Evolutionary conservation across 2,797 vertebrate genomes (phyloP).

Genomic region (Gambusia yucatana): DNA sequence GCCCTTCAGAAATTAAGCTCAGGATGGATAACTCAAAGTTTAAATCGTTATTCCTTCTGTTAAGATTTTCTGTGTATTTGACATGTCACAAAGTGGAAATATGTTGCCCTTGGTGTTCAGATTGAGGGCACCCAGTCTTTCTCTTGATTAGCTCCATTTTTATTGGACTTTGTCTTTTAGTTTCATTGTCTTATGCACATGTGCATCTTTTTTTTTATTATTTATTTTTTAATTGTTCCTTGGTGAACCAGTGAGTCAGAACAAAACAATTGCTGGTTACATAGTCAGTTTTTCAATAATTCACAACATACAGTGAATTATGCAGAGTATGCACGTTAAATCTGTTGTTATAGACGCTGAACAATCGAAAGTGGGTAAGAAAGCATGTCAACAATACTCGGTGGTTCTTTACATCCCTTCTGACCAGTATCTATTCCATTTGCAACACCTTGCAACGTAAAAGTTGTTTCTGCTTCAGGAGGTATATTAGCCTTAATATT

Average conservation of each 20-base stretch:
- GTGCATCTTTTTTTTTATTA: neutral
- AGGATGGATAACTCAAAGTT: conserved; percentile 14
- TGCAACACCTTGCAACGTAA: neutral
- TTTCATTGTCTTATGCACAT: neutral
- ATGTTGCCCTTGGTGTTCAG: neutral
- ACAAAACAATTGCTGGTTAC: neutral
- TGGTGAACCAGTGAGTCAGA: neutral
- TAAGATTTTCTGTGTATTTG: conserved; percentile 10
- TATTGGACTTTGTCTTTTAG: too few species aligned
- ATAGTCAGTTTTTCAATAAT: neutral
- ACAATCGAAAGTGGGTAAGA: neutral
- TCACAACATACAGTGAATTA: neutral
- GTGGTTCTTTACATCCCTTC: neutral
- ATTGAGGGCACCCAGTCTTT: neutral
- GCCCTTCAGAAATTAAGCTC: conserved; percentile 23
- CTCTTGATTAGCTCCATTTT: neutral
- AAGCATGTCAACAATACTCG: neutral
- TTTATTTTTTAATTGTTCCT: neutral
- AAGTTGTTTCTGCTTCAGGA: neutral
- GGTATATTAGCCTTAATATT: neutral
- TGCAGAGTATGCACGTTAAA: neutral
- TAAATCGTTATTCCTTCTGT: conserved; percentile 15
- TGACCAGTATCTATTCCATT: neutral
- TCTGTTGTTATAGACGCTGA: neutral
- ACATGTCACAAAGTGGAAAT: conserved; percentile 5